Percentiles rank a stretch among this genome's conserved stretches.
Conservation (phyloP, 2,113 vertebrate genomes). For the Nannospalax galili region DNA sequence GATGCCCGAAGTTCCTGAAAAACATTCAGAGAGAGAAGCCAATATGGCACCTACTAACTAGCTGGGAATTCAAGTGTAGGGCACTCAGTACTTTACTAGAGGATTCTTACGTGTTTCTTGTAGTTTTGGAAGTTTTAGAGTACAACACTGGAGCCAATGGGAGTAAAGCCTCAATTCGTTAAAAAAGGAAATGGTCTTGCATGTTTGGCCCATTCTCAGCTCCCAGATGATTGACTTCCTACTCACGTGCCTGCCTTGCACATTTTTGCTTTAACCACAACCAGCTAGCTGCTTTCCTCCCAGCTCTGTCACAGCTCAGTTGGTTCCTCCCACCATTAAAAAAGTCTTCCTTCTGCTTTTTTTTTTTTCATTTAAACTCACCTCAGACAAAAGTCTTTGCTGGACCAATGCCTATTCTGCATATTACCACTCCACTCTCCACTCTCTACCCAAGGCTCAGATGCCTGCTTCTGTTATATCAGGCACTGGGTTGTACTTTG, state of each 20-base stretch:
- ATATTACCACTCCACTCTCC: background rate
- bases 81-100: background rate
- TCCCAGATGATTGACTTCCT: background rate
- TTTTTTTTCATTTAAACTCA: background rate
- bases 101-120: conserved; percentile 12
- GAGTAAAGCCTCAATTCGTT: background rate
- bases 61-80: background rate
- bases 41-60: background rate
- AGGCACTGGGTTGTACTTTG: background rate
- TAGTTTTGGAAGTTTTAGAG: conserved; percentile 12
- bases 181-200: background rate
- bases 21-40: background rate
- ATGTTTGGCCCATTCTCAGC: background rate
- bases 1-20: background rate
- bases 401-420: background rate
- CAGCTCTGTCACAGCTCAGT: background rate
- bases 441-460: background rate
- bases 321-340: background rate
- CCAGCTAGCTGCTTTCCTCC: background rate
- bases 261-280: background rate
- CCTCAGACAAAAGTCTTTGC: background rate
- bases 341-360: background rate
- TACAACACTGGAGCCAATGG: background rate
- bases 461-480: background rate
- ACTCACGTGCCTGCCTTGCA: fast-evolving